phyloP scores from a whole-genome alignment of 1,140 invertebrate species.

The Ips nitidus region DNA sequence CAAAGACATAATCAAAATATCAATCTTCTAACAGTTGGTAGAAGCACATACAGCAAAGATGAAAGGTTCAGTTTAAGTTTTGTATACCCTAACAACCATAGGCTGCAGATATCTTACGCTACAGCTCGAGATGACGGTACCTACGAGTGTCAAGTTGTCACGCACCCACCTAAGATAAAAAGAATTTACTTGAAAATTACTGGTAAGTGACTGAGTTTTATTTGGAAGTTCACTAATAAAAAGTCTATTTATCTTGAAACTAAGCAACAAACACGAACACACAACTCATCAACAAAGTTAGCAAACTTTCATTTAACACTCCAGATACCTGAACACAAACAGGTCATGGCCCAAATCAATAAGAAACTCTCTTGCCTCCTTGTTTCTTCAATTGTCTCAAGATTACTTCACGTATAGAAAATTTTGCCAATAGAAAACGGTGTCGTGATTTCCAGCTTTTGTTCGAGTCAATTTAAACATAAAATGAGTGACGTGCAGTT shows the following conservation, averaged over 20 bases:
- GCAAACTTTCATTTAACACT: slow-evolving; percentile 6
- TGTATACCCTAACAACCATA: slow-evolving; percentile 83
- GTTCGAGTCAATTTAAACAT: too few relatives aligned
- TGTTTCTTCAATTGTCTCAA: too few relatives aligned
- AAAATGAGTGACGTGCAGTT: too few relatives aligned
- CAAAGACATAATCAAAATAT: slow-evolving; percentile 69
- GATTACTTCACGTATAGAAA: too few relatives aligned
- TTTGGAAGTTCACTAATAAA: neutral
- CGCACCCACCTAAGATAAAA: slow-evolving; percentile 74
- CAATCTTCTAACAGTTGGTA: slow-evolving; percentile 75
- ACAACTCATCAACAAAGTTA: too few relatives aligned
- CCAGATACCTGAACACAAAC: neutral
- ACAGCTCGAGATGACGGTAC: slow-evolving; percentile 72
- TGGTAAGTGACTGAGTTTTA: slow-evolving; percentile 46
- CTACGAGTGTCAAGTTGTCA: slow-evolving; percentile 85
- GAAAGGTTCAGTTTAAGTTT: slow-evolving; percentile 72
- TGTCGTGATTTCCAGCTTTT: too few relatives aligned
- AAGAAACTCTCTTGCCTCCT: too few relatives aligned
- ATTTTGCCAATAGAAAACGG: too few relatives aligned
- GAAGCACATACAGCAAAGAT: slow-evolving; percentile 73
- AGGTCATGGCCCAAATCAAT: too few relatives aligned
- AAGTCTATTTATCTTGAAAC: slow-evolving; percentile 8
- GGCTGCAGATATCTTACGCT: slow-evolving; percentile 75
- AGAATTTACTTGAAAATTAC: slow-evolving; percentile 64
- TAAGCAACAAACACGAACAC: neutral